Evolutionary conservation across 2,113 vertebrate species (phyloP), one percentile per base, ranked within the genome.

Genomic region (Balaeniceps rex): DNA sequence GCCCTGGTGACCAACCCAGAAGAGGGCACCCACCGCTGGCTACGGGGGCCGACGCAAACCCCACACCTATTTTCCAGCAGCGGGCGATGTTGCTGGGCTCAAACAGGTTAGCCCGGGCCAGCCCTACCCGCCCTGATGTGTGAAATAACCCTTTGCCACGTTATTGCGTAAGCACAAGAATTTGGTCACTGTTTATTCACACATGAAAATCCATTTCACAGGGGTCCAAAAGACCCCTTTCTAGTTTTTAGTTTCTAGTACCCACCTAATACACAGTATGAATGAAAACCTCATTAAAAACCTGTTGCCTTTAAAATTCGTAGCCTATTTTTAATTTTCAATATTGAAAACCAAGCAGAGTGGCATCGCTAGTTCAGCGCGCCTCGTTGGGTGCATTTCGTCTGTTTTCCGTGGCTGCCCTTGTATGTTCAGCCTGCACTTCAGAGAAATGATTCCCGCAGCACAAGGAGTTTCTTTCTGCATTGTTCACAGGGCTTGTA

Each of bases 311-410:
- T 74, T 33, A 42, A 70, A 29, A n/a, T 42, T 3, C 18, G 26
- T 8, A 55, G 46, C 22, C 28, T 44, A 12, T 21, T 52, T 9
- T 49, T 21, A 14, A 21, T 58, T 52, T 70, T 42, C 34, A 26
- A 0, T 34, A 44, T 14, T 22, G 33, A 68, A 54, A 7, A 26
- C 11, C 29, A 14, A 76, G 31, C 31, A 31, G 21, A n/a, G 36
- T 0, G 3, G 7, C 19, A 6, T 7, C 2, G 0, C 11, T 2
- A 28, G 13, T 9, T 83, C 12, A 65, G 26, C 1, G 2, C 38
- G 71, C 22, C 24, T 38, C 25, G 63, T 44, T 8, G n/a, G 69
- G 38, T 33, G 33, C 6, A 3, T 70, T 83, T 33, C 6, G 3
- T 16, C 26, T 38, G 24, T 68, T 87, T 96, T 84, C 42, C 2